Percentiles rank a stretch among this genome's conserved stretches.
These are phyloP conservation scores for Zalophus californianus DNA, from an alignment of 2,797 vertebrate species.

Conservation along the genomic window DNA sequence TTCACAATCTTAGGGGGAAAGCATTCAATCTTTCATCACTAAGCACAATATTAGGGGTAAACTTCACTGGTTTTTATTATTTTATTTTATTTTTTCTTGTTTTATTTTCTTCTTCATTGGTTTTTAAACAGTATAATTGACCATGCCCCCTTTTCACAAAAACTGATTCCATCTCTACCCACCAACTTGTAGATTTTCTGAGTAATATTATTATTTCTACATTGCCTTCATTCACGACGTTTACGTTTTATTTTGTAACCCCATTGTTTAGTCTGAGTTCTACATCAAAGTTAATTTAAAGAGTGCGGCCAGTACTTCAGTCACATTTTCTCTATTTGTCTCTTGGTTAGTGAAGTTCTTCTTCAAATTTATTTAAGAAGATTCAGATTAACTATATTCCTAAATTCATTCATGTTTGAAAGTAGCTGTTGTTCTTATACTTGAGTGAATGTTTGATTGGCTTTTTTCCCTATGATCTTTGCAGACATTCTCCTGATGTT, in stretches of 20 bases:
- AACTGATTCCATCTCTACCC: background rate
- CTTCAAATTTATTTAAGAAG: background rate
- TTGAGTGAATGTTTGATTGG: background rate
- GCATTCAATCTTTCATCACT: background rate
- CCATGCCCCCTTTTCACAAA: background rate
- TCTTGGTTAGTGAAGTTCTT: constrained; percentile 23
- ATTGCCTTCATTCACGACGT: background rate
- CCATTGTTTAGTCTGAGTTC: background rate
- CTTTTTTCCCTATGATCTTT: background rate
- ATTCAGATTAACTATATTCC: background rate
- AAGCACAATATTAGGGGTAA: background rate
- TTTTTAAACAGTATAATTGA: background rate
- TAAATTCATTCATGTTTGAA: background rate
- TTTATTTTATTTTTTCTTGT: background rate
- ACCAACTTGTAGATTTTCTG: constrained; percentile 13
- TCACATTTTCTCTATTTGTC: background rate
- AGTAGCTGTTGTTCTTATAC: background rate
- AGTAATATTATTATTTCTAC: background rate
- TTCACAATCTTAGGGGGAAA: background rate
- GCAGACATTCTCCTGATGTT: background rate
- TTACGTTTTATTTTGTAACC: constrained; percentile 31
- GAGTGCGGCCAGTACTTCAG: background rate
- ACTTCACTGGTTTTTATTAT: background rate
- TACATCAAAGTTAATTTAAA: constrained; percentile 8
- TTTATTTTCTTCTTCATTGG: background rate